Evolutionary conservation across 2,113 vertebrate species (phyloP).

Genomic region (Aptenodytes patagonicus): DNA sequence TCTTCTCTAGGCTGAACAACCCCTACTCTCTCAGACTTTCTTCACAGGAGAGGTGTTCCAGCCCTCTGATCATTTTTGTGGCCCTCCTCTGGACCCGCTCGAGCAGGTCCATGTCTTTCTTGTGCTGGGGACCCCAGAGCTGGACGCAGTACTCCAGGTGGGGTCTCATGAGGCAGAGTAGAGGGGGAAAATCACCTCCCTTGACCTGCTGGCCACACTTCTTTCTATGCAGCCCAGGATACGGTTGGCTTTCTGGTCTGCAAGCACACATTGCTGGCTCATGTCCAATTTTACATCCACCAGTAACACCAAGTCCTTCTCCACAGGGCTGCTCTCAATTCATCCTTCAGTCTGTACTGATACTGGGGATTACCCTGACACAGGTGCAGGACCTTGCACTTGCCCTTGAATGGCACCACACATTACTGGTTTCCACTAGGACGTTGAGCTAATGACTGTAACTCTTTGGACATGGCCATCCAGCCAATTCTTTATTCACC

Average conservation of each 20-base stretch:
- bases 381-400: background rate
- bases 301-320: background rate
- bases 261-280: rapidly evolving
- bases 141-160: background rate
- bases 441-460: background rate
- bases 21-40: background rate
- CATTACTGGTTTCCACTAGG: background rate
- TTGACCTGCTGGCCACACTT: rapidly evolving
- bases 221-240: background rate
- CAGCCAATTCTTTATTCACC: background rate
- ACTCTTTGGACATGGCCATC: background rate
- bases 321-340: background rate
- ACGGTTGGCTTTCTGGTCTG: background rate
- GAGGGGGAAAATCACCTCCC: background rate
- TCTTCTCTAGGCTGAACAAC: background rate
- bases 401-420: background rate
- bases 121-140: background rate
- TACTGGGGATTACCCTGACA: background rate
- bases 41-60: background rate
- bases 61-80: background rate
- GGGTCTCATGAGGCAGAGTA: background rate
- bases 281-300: background rate
- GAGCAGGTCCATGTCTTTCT: background rate
- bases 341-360: background rate
- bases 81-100: background rate